Percentiles rank a stretch among this genome's conserved stretches.
Conservation (phyloP, 2,797 vertebrate genomes). For the Furcifer pardalis region DNA sequence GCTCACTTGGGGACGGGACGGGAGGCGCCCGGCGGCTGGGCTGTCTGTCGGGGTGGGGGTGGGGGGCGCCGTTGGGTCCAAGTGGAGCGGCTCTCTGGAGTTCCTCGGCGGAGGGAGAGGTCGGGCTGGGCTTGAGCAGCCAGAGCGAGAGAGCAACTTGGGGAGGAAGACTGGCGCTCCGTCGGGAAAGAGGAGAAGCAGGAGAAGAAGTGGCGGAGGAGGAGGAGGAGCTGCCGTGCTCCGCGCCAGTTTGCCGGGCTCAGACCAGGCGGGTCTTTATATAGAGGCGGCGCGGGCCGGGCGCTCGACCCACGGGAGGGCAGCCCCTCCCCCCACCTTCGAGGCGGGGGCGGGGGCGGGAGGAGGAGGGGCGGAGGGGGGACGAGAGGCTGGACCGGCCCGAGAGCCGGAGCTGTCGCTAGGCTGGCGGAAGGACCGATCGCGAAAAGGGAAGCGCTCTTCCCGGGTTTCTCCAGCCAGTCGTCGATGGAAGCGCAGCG, state of each 20-base stretch:
- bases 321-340: constrained; percentile 65
- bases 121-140: background rate
- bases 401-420: constrained; percentile 28
- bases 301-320: constrained; percentile 82
- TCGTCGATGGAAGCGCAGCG: background rate
- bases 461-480: background rate
- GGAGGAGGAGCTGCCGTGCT: constrained; percentile 39
- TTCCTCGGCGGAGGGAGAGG: background rate
- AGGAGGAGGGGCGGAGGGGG: constrained; percentile 51
- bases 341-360: constrained; percentile 72
- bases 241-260: constrained; percentile 76
- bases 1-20: background rate
- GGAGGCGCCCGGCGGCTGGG: background rate
- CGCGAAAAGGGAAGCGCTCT: background rate
- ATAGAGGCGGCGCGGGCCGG: constrained; percentile 91
- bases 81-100: constrained; percentile 10
- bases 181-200: constrained; percentile 9
- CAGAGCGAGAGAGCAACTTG: background rate
- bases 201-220: no score
- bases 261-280: constrained; percentile 92
- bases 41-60: background rate
- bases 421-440: constrained; percentile 37
- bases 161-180: background rate
- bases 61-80: background rate
- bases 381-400: constrained; percentile 41